These are phyloP conservation scores for Entelurus aequoreus DNA, from an alignment of 2,113 vertebrate species.

Conservation along the genomic window DNA sequence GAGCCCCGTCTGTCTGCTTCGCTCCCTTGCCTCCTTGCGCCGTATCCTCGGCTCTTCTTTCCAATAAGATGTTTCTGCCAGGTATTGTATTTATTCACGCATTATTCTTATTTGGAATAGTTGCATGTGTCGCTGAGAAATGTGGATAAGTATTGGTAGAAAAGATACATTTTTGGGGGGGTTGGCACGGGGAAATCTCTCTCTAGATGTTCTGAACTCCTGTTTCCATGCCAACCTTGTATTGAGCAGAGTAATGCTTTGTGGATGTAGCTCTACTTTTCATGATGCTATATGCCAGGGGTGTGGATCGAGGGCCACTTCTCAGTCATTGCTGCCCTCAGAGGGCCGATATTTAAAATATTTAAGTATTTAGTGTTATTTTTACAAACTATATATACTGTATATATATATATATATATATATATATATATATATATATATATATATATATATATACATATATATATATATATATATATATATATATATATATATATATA, in stretches of 20 bases:
- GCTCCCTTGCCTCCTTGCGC: slow-evolving; percentile 28
- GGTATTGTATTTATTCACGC: slow-evolving; percentile 8
- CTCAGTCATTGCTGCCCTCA: no score
- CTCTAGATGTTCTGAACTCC: not conserved
- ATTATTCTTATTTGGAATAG: slow-evolving; percentile 12
- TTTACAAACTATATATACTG: no score
- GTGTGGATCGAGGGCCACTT: no score
- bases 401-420: no score
- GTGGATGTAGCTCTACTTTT: not conserved
- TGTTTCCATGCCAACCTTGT: not conserved
- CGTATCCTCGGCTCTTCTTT: slow-evolving; percentile 33
- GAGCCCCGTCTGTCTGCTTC: slow-evolving; percentile 37
- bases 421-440: no score
- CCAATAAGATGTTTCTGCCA: slow-evolving; percentile 39
- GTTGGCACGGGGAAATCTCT: not conserved
- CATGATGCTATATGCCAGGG: no score
- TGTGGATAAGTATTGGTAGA: not conserved
- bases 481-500: no score
- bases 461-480: no score
- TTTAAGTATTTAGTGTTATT: no score
- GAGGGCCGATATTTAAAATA: no score
- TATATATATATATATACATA: no score
- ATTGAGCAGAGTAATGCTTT: not conserved
- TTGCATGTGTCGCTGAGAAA: no score
- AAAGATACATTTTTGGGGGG: not conserved